A percentile compares a stretch with the other conserved stretches of the same genome.
Conservation (phyloP, 2,888 invertebrate genomes). For the Pterostichus niger region DNA sequence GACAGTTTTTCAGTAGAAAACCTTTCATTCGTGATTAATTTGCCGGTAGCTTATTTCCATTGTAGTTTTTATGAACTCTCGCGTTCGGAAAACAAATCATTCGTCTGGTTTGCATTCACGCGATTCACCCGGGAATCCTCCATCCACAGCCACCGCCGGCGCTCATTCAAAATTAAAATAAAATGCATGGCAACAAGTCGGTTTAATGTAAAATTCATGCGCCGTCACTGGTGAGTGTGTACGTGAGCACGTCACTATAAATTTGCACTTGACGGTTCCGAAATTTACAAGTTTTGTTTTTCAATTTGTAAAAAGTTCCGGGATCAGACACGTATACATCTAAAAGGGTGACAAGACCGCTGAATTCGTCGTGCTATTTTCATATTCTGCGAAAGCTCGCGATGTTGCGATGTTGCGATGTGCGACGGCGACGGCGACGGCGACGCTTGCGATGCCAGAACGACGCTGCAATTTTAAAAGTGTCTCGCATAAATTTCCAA, state of each 20-base stretch:
- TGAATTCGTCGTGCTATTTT: conserved; percentile 21
- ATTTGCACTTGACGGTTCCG: conserved; percentile 52
- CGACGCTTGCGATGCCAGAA: too few relatives aligned
- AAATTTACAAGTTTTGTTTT: conserved; percentile 60
- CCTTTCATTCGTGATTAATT: conserved; percentile 22
- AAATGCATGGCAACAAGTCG: conserved; percentile 47
- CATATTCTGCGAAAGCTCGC: conserved; percentile 1
- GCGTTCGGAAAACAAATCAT: conserved; percentile 15
- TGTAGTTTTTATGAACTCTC: conserved; percentile 6
- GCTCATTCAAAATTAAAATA: conserved; percentile 46
- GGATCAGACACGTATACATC: conserved; percentile 35
- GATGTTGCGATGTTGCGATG: conserved; percentile 22
- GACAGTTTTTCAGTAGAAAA: neutral
- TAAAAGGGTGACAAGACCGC: conserved; percentile 17
- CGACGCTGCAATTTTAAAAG: conserved; percentile 58
- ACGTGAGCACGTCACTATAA: conserved; percentile 46
- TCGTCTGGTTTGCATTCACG: conserved; percentile 11
- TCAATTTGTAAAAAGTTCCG: conserved; percentile 53
- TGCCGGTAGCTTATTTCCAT: neutral
- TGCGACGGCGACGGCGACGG: too few relatives aligned
- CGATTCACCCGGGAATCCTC: neutral
- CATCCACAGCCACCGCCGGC: neutral
- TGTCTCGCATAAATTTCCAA: conserved; percentile 62
- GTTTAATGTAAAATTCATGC: conserved; percentile 57
- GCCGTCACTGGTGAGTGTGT: conserved; percentile 20